Base-by-base conservation (phyloP, 2,113 vertebrate genomes). In the Sylvicapra grimmia region DNA sequence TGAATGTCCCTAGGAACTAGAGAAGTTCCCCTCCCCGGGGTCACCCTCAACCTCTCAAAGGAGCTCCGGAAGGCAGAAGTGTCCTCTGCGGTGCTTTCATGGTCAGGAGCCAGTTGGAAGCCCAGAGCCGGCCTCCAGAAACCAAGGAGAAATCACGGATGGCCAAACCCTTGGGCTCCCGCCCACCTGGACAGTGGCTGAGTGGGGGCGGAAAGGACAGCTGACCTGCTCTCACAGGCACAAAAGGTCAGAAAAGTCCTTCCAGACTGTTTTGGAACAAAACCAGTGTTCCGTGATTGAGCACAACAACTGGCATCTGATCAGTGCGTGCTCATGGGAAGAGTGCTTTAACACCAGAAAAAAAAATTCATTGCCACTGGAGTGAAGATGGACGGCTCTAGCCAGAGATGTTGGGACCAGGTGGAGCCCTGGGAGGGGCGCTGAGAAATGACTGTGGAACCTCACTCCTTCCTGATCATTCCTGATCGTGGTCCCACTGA, bases 391-490 rank as follows among this genome's bases (percentile, higher is more conserved):
- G 63, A 79, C 9, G 3, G 27, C 59, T 86, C 9, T 3, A 56
- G 33, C 58, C 84, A 51, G 0, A 56, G 85, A 5, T 0, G 4
- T 16, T 1, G 13, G 31, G 12, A 8, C 49, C 1, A 25, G 36
- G 59, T 44, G 40, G 49, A 79, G 82, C 15, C 40, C 53, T 21
- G 21, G 54, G 25, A 27, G 1, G 31, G 89, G 33, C 36, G 61
- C 68, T 12, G 3, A 47, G 14, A 68, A 96, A 27, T 0, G 56
- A 40, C 1, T 27, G 44, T 11, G 21, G 86, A 68, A 44, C 59
- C 1, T 36, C 68, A 18, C 18, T 6, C 14, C 12, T 23, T 53
- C 56, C 90, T 53, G 5, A 61, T 68, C 54, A 13, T 2, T 85
- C 31, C 65, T 72, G 85, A 80, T n/a, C 8, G 7, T 0, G 80